Base-by-base conservation (phyloP, 2,797 vertebrate genomes). In the Simalia tracyae region DNA sequence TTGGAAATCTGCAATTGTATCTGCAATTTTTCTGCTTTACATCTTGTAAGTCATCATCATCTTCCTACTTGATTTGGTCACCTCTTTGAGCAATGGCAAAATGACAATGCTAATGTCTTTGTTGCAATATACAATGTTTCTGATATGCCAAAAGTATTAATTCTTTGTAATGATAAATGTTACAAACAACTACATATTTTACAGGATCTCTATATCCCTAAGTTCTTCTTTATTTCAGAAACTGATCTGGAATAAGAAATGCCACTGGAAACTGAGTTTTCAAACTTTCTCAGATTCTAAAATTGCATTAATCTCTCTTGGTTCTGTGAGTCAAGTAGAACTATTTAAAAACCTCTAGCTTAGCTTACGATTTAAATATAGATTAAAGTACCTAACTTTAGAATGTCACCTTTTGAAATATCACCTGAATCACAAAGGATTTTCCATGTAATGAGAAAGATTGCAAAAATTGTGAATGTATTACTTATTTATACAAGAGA, bases 311-410 rank as follows among this genome's bases (percentile, higher is more conserved):
- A 92, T 90, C 89, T 92, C 17, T 63, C 14, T 89, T 66, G 64
- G 61, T 15, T 24, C 94, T 92, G 56, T 90, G 4, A 90, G 60
- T 92, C 63, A 28, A 63, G 56, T 0, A 50, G 24, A 24, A 14
- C 2, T 91, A 76, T 93, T 94, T 93, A 2, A 87, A 92, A 92
- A 66, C 86, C 89, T 90, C 85, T 87, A 66, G 19, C 68, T 72
- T 89, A 90, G 59, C 85, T 31, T 61, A 36, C 66, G 84, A 85
- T 93, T 93, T 91, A 93, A 93, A 91, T 87, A 93, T 93, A 89
- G 84, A 93, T 89, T 76, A 86, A 89, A 64, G 84, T 64, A 89
- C 19, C 88, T 89, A 91, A 93, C 56, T 81, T 93, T 93, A 91
- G 87, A 89, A 31, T 89, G 50, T 89, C 88, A 92, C 90, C 31